Evolutionary conservation across 1,140 invertebrate species (phyloP), one percentile per base, ranked within the genome.

Genomic region (Rhagoletis zephyria): DNA sequence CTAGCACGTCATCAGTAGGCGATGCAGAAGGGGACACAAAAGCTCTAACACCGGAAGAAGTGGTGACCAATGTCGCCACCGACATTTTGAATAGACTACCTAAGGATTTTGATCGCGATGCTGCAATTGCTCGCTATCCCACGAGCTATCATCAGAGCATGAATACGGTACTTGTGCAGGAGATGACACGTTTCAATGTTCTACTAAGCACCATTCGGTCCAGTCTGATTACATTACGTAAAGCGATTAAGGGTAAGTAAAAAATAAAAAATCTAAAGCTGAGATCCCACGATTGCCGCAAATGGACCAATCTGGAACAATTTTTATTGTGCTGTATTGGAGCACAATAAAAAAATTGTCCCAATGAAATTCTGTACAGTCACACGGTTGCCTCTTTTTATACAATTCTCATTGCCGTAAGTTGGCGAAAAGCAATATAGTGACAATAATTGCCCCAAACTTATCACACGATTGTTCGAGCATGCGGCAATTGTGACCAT

Each of bases 131-230:
- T 91, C 95, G 96, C 93, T 97, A 97, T 94, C 96, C 97, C 51
- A 97, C 96, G 56, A 93, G 94, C 51, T 96, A 98, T 93, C 94
- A 96, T 92, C 97, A 98, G 93, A 97, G 97, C 88, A 93, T 93
- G 92, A 93, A 94, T 92, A 90, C 94, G 90, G 97, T 98, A 3
- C 94, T 98, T 56, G 96, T 98, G 1, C 98, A 99, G 94, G 98
- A 98, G 94, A 98, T 98, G 95, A 96, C 95, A 9, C 93, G 97
- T 85, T 99, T 98, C 89, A 98, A 98, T 90, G 96, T 95, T 88
- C 94, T 99, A 0, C 94, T 98, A 0, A 91, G 89, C 10, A 95
- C 95, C 9, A 97, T 99, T 42, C 93, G 96, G 87, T 94, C 90
- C 6, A 98, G 97, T 93, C 94, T 98, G 2, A 94, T 94, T 12